These are phyloP conservation scores for Pomacea maculata DNA, from an alignment of 1,140 invertebrate species.

Conservation along the genomic window DNA sequence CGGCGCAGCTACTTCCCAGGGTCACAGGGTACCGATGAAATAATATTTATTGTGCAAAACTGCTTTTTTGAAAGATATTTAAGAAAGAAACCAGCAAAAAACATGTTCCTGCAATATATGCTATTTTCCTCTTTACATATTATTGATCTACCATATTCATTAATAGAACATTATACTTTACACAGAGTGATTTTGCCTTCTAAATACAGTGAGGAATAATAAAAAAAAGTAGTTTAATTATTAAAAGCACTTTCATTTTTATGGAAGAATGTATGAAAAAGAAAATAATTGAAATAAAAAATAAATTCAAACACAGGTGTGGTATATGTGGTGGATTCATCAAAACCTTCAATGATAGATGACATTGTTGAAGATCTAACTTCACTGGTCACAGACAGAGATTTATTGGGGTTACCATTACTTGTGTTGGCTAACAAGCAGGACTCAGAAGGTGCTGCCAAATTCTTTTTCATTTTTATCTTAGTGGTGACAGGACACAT, in stretches of 20 bases:
- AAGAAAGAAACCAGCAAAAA: not conserved
- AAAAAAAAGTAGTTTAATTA: not conserved
- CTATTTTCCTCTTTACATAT: not conserved
- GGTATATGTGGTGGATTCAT: constrained; percentile 19
- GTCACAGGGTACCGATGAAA: constrained; percentile 8
- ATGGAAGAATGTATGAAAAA: not conserved
- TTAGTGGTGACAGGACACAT: not conserved
- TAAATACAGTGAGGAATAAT: not conserved
- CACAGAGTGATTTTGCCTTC: not conserved
- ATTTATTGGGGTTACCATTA: constrained; percentile 5
- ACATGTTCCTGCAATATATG: not conserved
- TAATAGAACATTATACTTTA: not conserved
- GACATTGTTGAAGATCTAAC: constrained; percentile 11
- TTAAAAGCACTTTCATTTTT: not conserved
- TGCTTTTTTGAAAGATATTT: not conserved
- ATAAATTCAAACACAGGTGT: constrained; percentile 4
- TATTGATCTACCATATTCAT: not conserved
- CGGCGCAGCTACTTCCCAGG: constrained; percentile 12
- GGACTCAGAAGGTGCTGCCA: not conserved
- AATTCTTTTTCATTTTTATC: not conserved
- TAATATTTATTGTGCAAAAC: not conserved
- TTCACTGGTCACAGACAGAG: constrained; percentile 13
- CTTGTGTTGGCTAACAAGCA: constrained; percentile 17
- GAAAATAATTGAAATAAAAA: not conserved
- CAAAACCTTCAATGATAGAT: not conserved